These are phyloP conservation scores for Elymnias hypermnestra DNA, from an alignment of 1,140 invertebrate genomes.

Conservation along the genomic window DNA sequence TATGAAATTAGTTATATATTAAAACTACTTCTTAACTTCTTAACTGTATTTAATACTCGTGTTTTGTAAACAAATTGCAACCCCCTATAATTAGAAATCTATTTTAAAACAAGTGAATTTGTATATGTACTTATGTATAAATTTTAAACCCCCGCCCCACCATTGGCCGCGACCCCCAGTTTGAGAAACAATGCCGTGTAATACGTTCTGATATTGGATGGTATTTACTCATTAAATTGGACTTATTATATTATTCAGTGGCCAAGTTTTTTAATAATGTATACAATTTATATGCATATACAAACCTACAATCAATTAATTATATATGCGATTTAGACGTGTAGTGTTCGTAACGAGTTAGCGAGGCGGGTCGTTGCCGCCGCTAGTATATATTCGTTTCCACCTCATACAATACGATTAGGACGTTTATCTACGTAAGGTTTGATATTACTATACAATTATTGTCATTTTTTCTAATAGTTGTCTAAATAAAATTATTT, in stretches of 20 bases:
- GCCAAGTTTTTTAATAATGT: constrained; percentile 67
- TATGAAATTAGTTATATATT: too few species aligned
- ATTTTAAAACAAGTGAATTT: too few species aligned
- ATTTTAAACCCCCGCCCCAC: too few species aligned
- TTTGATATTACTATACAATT: constrained; percentile 68
- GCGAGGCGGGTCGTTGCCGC: constrained; percentile 30
- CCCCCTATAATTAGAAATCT: too few species aligned
- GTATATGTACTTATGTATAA: too few species aligned
- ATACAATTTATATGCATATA: constrained; percentile 71
- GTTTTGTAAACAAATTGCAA: too few species aligned
- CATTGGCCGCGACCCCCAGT: too few species aligned
- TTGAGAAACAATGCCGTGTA: too few species aligned
- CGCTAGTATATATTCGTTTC: constrained; percentile 36
- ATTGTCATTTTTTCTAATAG: constrained; percentile 48
- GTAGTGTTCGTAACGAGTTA: constrained; percentile 66
- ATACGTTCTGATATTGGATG: constrained; percentile 5
- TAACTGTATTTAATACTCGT: too few species aligned
- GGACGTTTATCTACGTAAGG: constrained; percentile 46
- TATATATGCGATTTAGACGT: constrained; percentile 53
- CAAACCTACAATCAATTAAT: constrained; percentile 54
- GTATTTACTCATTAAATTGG: constrained; percentile 28
- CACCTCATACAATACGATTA: constrained; percentile 51
- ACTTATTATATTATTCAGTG: constrained; percentile 46
- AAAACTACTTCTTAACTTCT: too few species aligned
- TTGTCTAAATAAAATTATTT: constrained; percentile 57